A percentile compares a stretch with the other conserved stretches of the same genome.
phyloP scores from a whole-genome alignment of 2,113 vertebrate genomes.

The Ovibos moschatus region DNA sequence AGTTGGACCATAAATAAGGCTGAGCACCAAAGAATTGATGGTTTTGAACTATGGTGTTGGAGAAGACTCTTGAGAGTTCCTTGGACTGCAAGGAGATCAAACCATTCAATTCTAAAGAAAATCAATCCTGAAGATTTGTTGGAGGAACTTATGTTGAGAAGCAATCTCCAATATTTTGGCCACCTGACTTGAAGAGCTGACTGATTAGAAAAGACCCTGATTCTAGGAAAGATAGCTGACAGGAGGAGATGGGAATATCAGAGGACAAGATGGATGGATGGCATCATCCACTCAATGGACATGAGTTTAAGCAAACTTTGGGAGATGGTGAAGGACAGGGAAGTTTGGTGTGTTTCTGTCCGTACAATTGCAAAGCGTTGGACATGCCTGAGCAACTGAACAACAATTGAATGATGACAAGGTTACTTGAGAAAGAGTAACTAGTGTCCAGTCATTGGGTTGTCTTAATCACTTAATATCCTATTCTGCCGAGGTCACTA shows the following conservation, averaged over 20 bases:
- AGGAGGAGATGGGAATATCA: background rate
- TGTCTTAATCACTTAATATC: background rate
- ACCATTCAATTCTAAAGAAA: background rate
- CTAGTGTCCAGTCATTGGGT: background rate
- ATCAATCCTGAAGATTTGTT: background rate
- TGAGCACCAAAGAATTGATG: background rate
- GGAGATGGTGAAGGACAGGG: background rate
- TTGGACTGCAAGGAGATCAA: background rate
- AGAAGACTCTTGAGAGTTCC: background rate
- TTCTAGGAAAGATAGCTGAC: background rate
- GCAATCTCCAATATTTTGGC: background rate
- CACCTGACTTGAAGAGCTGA: background rate
- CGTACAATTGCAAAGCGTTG: accelerated
- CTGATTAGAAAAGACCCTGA: background rate
- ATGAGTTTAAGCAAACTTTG: background rate
- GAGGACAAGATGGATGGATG: background rate
- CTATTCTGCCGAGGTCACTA: background rate
- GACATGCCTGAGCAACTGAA: background rate
- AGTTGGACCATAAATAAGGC: background rate
- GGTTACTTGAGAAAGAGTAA: background rate
- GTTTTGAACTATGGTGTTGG: background rate
- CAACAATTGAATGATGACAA: background rate
- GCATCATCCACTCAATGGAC: background rate
- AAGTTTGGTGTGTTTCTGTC: accelerated
- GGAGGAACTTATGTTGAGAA: background rate